Evolutionary conservation across 2,888 invertebrate genomes (phyloP).

Genomic region (Tachystola acroxantha): DNA sequence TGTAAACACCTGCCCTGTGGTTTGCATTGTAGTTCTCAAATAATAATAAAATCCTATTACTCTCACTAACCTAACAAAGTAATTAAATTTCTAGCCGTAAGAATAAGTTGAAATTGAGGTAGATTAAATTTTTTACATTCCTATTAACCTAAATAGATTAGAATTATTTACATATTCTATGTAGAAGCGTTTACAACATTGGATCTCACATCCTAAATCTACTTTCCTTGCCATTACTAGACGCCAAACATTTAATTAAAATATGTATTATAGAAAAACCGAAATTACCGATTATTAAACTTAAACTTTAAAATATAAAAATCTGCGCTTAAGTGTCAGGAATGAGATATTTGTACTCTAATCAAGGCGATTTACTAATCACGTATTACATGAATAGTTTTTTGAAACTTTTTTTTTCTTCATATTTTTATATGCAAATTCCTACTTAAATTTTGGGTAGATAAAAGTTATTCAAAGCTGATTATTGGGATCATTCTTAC

Average conservation of each 20-base stretch:
- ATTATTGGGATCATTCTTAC: too few species aligned
- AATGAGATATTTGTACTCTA: conserved; percentile 15
- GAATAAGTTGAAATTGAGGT: conserved; percentile 75
- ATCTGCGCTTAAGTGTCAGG: conserved; percentile 24
- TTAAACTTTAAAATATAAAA: conserved; percentile 23
- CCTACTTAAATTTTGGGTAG: too few species aligned
- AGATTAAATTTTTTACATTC: conserved; percentile 77
- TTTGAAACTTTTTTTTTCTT: too few species aligned
- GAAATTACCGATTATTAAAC: conserved; percentile 33
- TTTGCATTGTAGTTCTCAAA: conserved; percentile 48
- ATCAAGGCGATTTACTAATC: not conserved
- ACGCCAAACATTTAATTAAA: conserved; percentile 37
- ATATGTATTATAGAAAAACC: conserved; percentile 26
- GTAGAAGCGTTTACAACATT: conserved; percentile 63
- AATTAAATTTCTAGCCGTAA: conserved; percentile 66
- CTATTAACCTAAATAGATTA: conserved; percentile 75
- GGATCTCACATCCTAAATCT: conserved; percentile 45
- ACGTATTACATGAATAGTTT: too few species aligned
- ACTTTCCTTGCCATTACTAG: conserved; percentile 45
- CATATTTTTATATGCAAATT: too few species aligned
- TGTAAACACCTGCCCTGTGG: conserved; percentile 38
- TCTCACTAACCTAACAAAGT: conserved; percentile 72
- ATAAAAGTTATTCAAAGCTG: too few species aligned
- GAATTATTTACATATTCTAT: conserved; percentile 70
- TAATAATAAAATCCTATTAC: conserved; percentile 53